These are phyloP conservation scores for Serrognathus titanus DNA, from an alignment of 2,888 invertebrate species.

Conservation along the genomic window DNA sequence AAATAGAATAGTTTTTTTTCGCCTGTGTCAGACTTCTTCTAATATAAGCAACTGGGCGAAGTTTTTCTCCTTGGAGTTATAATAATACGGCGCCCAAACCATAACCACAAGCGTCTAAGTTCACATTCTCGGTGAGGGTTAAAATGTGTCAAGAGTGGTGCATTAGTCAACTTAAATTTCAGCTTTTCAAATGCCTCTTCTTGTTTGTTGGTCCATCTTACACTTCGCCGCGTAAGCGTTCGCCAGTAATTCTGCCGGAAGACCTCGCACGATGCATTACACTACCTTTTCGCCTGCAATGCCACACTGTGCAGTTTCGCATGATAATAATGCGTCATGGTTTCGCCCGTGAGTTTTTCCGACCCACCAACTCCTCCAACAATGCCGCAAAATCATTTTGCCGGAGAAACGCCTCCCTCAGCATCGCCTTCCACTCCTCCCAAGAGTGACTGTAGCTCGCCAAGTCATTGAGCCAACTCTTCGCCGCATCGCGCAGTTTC, in stretches of 20 bases:
- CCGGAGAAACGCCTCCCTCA: slow-evolving; percentile 21
- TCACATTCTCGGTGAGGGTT: too few relatives aligned
- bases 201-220: background rate
- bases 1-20: too few relatives aligned
- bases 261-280: slow-evolving; percentile 7
- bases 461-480: background rate
- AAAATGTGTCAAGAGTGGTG: too few relatives aligned
- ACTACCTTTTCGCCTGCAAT: slow-evolving; percentile 5
- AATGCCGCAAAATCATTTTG: too few relatives aligned
- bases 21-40: too few relatives aligned
- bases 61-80: too few relatives aligned
- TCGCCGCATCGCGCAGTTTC: slow-evolving; percentile 10
- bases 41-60: too few relatives aligned
- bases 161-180: too few relatives aligned
- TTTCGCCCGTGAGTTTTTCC: slow-evolving; percentile 26
- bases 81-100: too few relatives aligned
- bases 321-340: slow-evolving; percentile 34
- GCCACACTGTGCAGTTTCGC: slow-evolving; percentile 20
- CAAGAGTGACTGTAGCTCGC: slow-evolving; percentile 23
- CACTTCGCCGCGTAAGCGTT: slow-evolving; percentile 9
- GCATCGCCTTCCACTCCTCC: slow-evolving; percentile 27
- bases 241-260: slow-evolving; percentile 9
- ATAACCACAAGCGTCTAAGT: too few relatives aligned
- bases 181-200: too few relatives aligned
- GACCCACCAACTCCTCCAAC: slow-evolving; percentile 29